phyloP scores from a whole-genome alignment of 2,888 invertebrate genomes.

The Netelia virgata region DNA sequence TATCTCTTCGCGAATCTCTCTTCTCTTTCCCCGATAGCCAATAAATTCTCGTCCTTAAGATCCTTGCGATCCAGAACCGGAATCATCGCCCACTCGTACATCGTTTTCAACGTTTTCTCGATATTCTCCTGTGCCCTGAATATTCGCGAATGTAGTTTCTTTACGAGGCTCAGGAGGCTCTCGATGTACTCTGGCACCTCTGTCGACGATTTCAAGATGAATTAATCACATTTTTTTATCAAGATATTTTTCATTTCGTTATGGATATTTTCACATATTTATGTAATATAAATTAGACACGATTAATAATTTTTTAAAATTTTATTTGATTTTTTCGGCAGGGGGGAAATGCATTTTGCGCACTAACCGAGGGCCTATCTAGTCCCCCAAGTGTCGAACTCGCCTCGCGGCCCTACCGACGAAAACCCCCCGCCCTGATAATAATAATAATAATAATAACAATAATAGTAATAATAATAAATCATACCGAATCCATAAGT shows the following conservation, averaged over 20 bases:
- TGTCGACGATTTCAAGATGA: conserved; percentile 91
- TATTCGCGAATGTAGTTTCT: conserved; percentile 90
- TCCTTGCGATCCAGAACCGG: conserved; percentile 93
- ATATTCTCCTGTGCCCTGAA: conserved; percentile 89
- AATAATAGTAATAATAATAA: no score
- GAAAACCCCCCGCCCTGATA: no score
- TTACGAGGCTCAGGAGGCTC: conserved; percentile 89
- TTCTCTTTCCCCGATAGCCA: conserved; percentile 87
- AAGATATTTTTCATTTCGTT: background rate
- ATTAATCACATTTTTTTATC: conserved; percentile 73
- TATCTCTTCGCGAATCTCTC: conserved; percentile 87
- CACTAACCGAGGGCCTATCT: no score
- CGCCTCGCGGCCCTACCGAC: no score
- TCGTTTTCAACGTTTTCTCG: conserved; percentile 86
- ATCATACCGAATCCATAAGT: no score
- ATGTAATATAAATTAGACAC: no score
- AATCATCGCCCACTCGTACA: conserved; percentile 90
- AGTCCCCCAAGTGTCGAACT: no score
- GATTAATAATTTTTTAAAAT: no score
- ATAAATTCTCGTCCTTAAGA: conserved; percentile 86
- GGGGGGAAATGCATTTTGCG: no score
- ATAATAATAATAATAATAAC: no score
- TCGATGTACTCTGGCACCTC: conserved; percentile 90
- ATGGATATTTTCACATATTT: background rate
- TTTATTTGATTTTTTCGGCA: no score